phyloP scores from a whole-genome alignment of 2,113 vertebrate species.

The Phalacrocorax brasilianus region DNA sequence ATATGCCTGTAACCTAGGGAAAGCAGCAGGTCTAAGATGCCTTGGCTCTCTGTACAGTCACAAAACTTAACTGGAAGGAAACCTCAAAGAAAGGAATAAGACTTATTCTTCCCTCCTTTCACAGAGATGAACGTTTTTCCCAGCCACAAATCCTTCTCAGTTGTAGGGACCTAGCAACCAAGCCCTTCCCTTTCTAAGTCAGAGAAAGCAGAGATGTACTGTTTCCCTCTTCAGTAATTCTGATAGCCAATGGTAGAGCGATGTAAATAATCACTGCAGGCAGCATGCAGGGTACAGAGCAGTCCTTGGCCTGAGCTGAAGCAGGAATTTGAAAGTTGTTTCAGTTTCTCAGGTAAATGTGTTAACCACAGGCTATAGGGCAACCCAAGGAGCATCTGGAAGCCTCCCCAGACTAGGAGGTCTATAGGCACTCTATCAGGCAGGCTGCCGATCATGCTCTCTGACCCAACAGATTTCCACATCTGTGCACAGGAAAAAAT shows the following conservation, averaged over 20 bases:
- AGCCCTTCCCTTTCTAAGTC: neutral
- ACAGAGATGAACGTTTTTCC: neutral
- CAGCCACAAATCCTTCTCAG: neutral
- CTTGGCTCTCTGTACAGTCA: neutral
- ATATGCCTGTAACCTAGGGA: neutral
- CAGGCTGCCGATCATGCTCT: neutral
- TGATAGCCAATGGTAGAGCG: accelerated
- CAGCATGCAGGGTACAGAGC: neutral
- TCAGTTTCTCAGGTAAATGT: neutral
- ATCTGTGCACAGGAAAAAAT: neutral
- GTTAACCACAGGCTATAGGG: neutral
- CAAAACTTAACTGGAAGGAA: neutral
- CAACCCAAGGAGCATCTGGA: neutral
- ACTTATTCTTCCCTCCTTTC: neutral
- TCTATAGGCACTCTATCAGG: neutral
- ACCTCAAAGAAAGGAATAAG: neutral
- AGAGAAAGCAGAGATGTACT: neutral
- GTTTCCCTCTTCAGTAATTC: neutral
- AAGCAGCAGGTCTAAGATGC: neutral
- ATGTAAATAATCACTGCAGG: neutral
- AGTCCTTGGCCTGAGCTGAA: neutral
- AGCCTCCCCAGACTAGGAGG: neutral
- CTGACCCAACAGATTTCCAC: neutral
- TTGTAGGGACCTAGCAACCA: neutral
- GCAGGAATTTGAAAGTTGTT: neutral